Conservation (phyloP, 2,113 vertebrate species). For the Cavia porcellus region DNA sequence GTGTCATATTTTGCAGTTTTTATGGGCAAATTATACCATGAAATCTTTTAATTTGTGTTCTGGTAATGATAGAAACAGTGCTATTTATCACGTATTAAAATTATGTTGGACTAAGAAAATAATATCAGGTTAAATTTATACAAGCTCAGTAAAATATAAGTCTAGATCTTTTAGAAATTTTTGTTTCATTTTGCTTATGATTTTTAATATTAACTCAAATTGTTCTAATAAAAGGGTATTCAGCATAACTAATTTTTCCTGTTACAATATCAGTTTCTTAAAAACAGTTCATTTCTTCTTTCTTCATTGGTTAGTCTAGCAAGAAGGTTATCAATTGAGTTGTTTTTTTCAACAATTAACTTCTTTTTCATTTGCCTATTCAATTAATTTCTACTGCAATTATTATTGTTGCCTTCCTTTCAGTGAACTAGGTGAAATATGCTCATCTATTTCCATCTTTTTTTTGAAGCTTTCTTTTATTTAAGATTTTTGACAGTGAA, state of each 20-base stretch:
- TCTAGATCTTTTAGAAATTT: not conserved
- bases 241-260: not conserved
- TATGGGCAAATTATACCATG: not conserved
- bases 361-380: not conserved
- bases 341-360: not conserved
- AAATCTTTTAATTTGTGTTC: not conserved
- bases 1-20: not conserved
- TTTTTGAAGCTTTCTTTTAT: too few relatives aligned
- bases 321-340: not conserved
- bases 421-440: not conserved
- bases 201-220: not conserved
- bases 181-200: not conserved
- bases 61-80: not conserved
- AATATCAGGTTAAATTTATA: not conserved
- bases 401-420: not conserved
- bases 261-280: not conserved
- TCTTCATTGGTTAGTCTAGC: not conserved
- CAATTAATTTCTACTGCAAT: not conserved
- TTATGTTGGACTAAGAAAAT: not conserved
- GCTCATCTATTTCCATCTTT: not conserved
- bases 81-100: not conserved
- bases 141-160: not conserved
- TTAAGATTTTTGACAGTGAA: too few relatives aligned
- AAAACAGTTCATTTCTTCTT: not conserved
- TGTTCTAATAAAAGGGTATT: not conserved